Conservation (phyloP, 2,888 invertebrate genomes). For the Drosophila dives region DNA sequence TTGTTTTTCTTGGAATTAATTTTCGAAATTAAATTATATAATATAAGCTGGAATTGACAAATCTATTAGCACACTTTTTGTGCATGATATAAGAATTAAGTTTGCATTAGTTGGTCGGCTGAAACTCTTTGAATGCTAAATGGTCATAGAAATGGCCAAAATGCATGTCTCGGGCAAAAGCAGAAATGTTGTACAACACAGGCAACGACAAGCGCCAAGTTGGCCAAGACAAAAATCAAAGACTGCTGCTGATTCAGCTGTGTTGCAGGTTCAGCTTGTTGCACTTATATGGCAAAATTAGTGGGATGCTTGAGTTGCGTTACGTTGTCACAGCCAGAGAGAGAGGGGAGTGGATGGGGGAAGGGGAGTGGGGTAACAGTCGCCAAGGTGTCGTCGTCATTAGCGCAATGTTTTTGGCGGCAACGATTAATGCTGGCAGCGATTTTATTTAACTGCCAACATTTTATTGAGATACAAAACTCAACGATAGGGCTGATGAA, state of each 20-base stretch:
- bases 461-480: constrained; percentile 14
- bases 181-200: constrained; percentile 75
- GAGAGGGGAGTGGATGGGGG: neutral
- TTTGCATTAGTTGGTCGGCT: constrained; percentile 58
- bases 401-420: constrained; percentile 61
- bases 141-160: constrained; percentile 50
- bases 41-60: neutral
- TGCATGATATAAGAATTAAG: constrained; percentile 24
- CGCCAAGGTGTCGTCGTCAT: constrained; percentile 71
- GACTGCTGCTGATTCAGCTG: constrained; percentile 17
- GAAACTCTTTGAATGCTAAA: constrained; percentile 56
- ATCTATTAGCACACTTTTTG: constrained; percentile 6
- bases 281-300: constrained; percentile 75
- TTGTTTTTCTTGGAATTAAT: neutral
- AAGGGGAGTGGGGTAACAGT: neutral
- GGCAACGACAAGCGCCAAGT: constrained; percentile 72
- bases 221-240: constrained; percentile 57
- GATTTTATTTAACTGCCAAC: constrained; percentile 46
- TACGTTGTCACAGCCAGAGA: neutral
- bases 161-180: constrained; percentile 31
- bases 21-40: neutral
- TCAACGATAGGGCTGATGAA: constrained; percentile 52
- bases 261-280: constrained; percentile 41
- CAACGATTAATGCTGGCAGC: constrained; percentile 36
- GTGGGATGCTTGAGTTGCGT: constrained; percentile 72